Evolutionary conservation across 1,140 invertebrate species (phyloP), one percentile per base, ranked within the genome.

Genomic region (Drosophila kikkawai): DNA sequence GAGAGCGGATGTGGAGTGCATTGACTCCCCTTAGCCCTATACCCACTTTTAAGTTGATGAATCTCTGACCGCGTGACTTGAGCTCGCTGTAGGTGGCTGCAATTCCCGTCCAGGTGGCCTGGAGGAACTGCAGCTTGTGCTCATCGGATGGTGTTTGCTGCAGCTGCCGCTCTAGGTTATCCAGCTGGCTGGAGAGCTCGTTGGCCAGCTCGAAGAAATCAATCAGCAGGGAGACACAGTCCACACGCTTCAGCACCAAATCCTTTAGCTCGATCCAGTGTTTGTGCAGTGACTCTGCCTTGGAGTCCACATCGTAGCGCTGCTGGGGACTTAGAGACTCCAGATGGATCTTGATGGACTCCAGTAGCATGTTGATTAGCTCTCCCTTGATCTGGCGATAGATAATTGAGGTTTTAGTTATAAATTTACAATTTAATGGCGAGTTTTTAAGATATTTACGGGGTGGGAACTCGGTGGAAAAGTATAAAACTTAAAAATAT

Each of bases 181-280:
- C 95, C 80, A 97, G 93, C 85, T 96, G 95, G 65, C 93, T 94
- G 55, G 94, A 94, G 34, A 97, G 93, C 82, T 95, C 94, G 45
- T 95, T 94, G 37, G 95, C 95, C 29, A 95, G 94, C 82, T 95
- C 94, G 78, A 97, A 96, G 93, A 97, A 97, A 71, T 96, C 95
- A 37, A 96, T 94, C 79, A 97, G 97, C 59, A 95, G 87, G 3
- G 95, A 94, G 32, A 95, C 94, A 11, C 95, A 81, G 67, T 95
- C 94, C 26, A 97, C 94, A 65, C 97, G 94, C 57, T 93, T 94
- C 69, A 96, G 94, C 0, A 97, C 92, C 15, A 95, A 83, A 61
- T 94, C 94, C 71, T 96, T 95, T 1, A 96, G 93, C 42, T 95
- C 93, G 17, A 94, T 93, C 95, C 96, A 97, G 42, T 95, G 94